Evolutionary conservation across 2,113 vertebrate species (phyloP).

Genomic region (Oryzias melastigma): DNA sequence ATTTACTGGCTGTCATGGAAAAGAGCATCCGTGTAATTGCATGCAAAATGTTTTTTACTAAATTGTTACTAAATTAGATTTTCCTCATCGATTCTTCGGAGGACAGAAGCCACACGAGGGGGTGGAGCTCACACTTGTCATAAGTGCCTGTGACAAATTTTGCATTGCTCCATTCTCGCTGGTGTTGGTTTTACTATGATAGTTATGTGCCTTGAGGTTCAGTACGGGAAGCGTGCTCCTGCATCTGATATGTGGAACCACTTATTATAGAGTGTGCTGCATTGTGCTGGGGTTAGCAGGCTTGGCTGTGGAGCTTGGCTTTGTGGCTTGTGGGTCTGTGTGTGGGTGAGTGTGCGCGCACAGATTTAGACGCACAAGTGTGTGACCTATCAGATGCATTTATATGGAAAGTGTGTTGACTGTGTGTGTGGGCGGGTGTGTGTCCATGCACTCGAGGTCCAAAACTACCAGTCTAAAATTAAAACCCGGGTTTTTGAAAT

Average conservation of each 20-base stretch:
- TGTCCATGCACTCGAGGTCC: conserved; percentile 42
- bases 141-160: conserved; percentile 23
- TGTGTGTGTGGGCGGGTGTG: conserved; percentile 1
- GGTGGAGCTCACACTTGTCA: conserved; percentile 19
- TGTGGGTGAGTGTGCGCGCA: conserved; percentile 20
- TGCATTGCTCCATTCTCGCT: conserved; percentile 23
- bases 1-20: conserved; percentile 56
- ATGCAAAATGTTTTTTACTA: conserved; percentile 63
- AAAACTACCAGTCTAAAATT: conserved; percentile 80
- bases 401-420: conserved; percentile 60
- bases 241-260: conserved; percentile 59
- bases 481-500: conserved; percentile 81
- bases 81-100: conserved; percentile 36
- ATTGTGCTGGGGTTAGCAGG: conserved; percentile 73
- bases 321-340: conserved; percentile 64
- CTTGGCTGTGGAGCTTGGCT: conserved; percentile 51
- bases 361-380: conserved; percentile 50
- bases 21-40: conserved; percentile 68
- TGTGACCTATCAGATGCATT: conserved; percentile 65
- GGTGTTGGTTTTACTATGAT: conserved; percentile 33
- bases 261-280: conserved; percentile 70
- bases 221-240: conserved; percentile 39
- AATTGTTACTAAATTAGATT: conserved; percentile 39
- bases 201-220: conserved; percentile 35
- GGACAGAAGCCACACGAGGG: conserved; percentile 11